phyloP scores from a whole-genome alignment of 2,888 invertebrate species.

The Tridacna gigas region DNA sequence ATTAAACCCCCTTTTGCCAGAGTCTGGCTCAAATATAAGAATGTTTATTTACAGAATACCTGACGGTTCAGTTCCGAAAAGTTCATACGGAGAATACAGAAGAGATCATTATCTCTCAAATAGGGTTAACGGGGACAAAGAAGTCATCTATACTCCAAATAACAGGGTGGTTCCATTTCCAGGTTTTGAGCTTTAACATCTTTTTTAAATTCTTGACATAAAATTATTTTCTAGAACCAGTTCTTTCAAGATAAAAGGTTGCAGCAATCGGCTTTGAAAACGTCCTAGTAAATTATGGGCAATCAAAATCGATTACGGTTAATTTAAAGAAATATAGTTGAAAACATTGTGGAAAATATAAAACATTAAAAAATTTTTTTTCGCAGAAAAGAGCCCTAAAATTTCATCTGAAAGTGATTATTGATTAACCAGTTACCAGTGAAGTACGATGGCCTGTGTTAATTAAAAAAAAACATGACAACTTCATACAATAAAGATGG shows the following conservation, averaged over 20 bases:
- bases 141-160: slow-evolving; percentile 52
- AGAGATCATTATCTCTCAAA: background rate
- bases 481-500: too few relatives aligned
- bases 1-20: too few relatives aligned
- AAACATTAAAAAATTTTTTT: background rate
- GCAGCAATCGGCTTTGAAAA: too few relatives aligned
- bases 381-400: background rate
- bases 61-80: background rate
- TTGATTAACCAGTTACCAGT: background rate
- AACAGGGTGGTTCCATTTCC: slow-evolving; percentile 62
- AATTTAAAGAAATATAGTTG: too few relatives aligned
- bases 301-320: too few relatives aligned
- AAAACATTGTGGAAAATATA: too few relatives aligned
- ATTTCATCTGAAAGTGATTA: background rate
- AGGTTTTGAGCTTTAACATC: slow-evolving; percentile 29
- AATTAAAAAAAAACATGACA: too few relatives aligned
- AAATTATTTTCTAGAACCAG: too few relatives aligned
- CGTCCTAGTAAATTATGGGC: too few relatives aligned
- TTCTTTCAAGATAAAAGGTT: too few relatives aligned
- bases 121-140: slow-evolving; percentile 14
- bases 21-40: too few relatives aligned
- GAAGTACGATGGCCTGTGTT: too few relatives aligned
- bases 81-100: slow-evolving; percentile 37
- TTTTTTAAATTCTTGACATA: background rate
- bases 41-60: background rate